Conservation (phyloP, 2,797 vertebrate species). For the Eidolon dupreanum region DNA sequence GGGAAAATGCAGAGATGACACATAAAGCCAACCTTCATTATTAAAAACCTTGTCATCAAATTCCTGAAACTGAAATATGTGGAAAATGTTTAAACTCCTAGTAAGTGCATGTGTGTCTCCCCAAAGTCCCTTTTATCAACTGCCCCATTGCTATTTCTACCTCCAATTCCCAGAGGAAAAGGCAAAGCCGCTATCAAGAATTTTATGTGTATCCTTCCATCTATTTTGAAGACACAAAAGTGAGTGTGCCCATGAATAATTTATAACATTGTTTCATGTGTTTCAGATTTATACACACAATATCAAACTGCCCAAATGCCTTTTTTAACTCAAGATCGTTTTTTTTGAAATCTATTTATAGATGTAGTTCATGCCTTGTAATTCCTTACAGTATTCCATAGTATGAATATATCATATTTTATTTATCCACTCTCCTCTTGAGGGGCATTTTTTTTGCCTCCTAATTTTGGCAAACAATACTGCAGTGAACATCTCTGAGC, state of each 20-base stretch:
- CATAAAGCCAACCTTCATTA: background rate
- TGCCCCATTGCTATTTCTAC: background rate
- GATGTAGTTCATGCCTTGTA: background rate
- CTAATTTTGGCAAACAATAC: background rate
- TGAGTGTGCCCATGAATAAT: background rate
- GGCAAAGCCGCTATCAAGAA: background rate
- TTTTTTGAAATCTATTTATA: background rate
- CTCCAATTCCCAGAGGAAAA: background rate
- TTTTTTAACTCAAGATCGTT: background rate
- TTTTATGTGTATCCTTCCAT: background rate
- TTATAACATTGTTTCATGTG: background rate
- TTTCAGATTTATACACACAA: background rate
- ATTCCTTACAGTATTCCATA: background rate
- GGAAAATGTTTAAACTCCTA: background rate
- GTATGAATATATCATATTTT: background rate
- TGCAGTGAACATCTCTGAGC: background rate
- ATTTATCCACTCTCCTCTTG: background rate
- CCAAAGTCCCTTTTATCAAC: background rate
- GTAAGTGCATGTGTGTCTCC: background rate
- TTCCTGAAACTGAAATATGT: background rate
- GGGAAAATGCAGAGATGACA: background rate
- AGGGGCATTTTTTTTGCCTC: background rate
- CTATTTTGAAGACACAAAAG: background rate
- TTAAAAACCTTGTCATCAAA: background rate
- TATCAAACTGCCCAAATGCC: background rate